These are phyloP conservation scores for Nyctereutes procyonoides DNA, from an alignment of 2,113 vertebrate genomes.

Conservation along the genomic window DNA sequence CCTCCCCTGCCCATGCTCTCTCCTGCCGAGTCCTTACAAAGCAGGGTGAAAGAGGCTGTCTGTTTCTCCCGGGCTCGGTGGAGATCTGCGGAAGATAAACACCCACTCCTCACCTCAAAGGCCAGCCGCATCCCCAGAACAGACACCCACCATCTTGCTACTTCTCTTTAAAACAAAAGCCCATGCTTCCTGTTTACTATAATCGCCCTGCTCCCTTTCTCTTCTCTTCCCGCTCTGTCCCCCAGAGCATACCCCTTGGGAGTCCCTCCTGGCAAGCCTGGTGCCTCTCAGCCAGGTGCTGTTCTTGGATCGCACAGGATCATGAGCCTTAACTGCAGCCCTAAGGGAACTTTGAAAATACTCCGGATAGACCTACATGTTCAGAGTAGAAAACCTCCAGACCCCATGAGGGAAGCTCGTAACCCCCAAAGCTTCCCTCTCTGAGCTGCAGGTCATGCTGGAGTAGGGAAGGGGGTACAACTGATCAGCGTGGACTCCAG, in stretches of 20 bases:
- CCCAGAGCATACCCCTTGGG: not conserved
- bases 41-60: conserved; percentile 88
- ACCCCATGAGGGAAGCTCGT: not conserved
- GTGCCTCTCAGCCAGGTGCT: not conserved
- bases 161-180: not conserved
- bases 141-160: not conserved
- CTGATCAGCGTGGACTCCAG: not conserved
- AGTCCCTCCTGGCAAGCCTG: not conserved
- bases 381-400: conserved; percentile 16
- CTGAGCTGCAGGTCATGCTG: not conserved
- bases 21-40: conserved; percentile 89
- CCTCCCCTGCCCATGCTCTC: conserved; percentile 90
- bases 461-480: not conserved
- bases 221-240: not conserved
- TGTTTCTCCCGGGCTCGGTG: conserved; percentile 87
- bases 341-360: conserved; percentile 25
- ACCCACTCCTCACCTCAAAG: not conserved
- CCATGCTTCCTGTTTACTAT: not conserved
- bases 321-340: not conserved
- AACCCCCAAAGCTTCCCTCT: not conserved
- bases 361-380: not conserved
- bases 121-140: not conserved
- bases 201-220: not conserved
- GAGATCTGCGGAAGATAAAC: conserved; percentile 86
- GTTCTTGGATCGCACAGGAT: not conserved